Percentiles rank a stretch among this genome's conserved stretches.
Conservation (phyloP, 2,888 invertebrate genomes). For the Chymomyza procnemis region DNA sequence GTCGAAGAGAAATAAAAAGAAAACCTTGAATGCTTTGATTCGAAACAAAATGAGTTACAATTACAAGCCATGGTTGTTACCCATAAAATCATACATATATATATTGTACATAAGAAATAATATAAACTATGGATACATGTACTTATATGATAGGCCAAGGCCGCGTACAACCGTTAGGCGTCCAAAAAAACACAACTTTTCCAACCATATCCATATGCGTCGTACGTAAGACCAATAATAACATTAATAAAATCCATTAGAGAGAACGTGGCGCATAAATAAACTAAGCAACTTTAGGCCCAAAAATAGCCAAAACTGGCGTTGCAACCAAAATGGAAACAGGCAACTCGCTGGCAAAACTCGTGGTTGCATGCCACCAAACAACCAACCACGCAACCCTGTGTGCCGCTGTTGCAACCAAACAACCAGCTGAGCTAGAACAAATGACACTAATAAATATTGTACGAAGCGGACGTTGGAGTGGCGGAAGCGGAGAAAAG, state of each 20-base stretch:
- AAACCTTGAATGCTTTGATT: background rate
- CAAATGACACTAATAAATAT: slow-evolving; percentile 68
- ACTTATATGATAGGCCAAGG: background rate
- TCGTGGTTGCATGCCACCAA: slow-evolving; percentile 18
- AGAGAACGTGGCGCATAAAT: slow-evolving; percentile 56
- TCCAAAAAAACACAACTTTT: background rate
- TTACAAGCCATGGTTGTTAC: background rate
- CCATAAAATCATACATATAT: too few species aligned
- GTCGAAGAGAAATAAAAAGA: background rate
- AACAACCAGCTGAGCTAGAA: slow-evolving; percentile 23
- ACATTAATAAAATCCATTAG: slow-evolving; percentile 68
- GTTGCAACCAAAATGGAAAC: slow-evolving; percentile 35
- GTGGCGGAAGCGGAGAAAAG: background rate
- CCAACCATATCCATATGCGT: slow-evolving; percentile 17
- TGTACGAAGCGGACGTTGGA: too few species aligned
- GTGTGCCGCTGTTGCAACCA: background rate
- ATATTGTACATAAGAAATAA: too few species aligned
- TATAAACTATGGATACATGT: background rate
- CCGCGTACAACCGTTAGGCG: background rate
- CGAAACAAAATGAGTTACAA: background rate
- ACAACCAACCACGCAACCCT: background rate
- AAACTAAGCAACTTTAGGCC: slow-evolving; percentile 38
- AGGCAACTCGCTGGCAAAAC: slow-evolving; percentile 23
- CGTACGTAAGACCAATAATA: slow-evolving; percentile 45
- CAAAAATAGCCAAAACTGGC: slow-evolving; percentile 57